Conservation (phyloP, 2,888 invertebrate genomes). For the Archaeoteleia sp. region DNA sequence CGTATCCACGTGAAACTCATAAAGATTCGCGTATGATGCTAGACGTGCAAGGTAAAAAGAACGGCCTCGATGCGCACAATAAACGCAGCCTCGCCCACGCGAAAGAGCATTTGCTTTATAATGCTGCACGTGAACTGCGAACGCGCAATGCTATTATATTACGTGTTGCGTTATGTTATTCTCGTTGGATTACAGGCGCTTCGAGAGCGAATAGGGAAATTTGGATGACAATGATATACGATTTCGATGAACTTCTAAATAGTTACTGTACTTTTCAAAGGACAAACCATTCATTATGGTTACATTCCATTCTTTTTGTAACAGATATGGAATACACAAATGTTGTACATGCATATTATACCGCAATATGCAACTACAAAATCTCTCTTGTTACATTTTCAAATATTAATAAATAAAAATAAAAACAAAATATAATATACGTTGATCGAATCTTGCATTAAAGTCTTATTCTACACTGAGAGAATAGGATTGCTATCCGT, state of each 20-base stretch:
- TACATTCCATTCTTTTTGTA: too few species aligned
- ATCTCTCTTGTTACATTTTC: too few species aligned
- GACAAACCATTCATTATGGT: too few species aligned
- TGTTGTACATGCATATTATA: too few species aligned
- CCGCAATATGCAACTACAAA: too few species aligned
- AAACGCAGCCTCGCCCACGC: slow-evolving; percentile 43
- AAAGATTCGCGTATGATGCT: slow-evolving; percentile 30
- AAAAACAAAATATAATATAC: too few species aligned
- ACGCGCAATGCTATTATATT: slow-evolving; percentile 38
- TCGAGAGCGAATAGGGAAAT: slow-evolving; percentile 22
- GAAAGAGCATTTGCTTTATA: slow-evolving; percentile 39
- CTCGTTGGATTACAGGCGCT: slow-evolving; percentile 5
- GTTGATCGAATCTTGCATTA: too few species aligned
- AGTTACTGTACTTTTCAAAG: too few species aligned
- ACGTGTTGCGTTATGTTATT: slow-evolving; percentile 32
- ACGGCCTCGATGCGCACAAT: slow-evolving; percentile 24
- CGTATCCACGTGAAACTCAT: slow-evolving; percentile 13
- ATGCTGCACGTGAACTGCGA: slow-evolving; percentile 16
- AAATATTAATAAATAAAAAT: too few species aligned
- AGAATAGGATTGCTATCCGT: too few species aligned
- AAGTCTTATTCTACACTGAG: too few species aligned
- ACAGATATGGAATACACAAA: too few species aligned
- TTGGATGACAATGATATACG: slow-evolving; percentile 29
- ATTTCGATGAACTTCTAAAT: slow-evolving; percentile 3
- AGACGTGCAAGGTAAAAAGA: slow-evolving; percentile 9